Base-by-base conservation (phyloP, 2,797 vertebrate genomes). In the Gobionotothen gibberifrons region DNA sequence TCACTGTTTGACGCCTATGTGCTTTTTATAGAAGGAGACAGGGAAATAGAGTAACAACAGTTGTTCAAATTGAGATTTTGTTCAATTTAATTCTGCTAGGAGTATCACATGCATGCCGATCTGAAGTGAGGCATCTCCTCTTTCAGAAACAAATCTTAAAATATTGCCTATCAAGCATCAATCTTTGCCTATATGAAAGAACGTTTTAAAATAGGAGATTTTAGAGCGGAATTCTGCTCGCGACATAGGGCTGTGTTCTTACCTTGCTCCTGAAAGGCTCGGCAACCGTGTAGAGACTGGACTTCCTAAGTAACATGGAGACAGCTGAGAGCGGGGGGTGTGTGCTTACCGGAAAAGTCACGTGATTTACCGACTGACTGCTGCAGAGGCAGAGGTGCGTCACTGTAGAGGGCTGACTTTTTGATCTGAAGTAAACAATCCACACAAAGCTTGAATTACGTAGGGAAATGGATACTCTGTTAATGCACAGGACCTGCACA, bases 121-220 rank as follows among this genome's bases (percentile, higher is more conserved):
- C 6, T 21, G 1, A 42, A 48, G 29, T 3, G 3, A 3, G 2
- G 3, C 2, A 21, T 2, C 4, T 1, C 4, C 0, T 14, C 0
- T 11, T n/a, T 19, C 21, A 48, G 0, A 6, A 4, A 16, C 53
- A 58, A 0, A 4, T 3, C 2, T n/a, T 4, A 3, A 32, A 0
- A 0, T 11, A 0, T 1, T 0, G 15, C 1, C 0, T 12, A 11
- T 1, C 3, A 7, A 1, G 8, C 32, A 36, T n/a, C 3, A 2
- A 2, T 3, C 2, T 26, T 9, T n/a, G 8, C 2, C 0, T 1
- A n/a, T 0, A 19, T 1, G 1, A 1, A 1, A 26, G 1, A 0
- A 39, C 52, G 10, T 17, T 2, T 49, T 46, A 47, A 68, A 57
- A 9, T 19, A 1, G 0, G 0, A 9, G 16, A 11, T 47, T 57